phyloP scores from a whole-genome alignment of 2,888 invertebrate genomes.

The Malacosoma neustria region DNA sequence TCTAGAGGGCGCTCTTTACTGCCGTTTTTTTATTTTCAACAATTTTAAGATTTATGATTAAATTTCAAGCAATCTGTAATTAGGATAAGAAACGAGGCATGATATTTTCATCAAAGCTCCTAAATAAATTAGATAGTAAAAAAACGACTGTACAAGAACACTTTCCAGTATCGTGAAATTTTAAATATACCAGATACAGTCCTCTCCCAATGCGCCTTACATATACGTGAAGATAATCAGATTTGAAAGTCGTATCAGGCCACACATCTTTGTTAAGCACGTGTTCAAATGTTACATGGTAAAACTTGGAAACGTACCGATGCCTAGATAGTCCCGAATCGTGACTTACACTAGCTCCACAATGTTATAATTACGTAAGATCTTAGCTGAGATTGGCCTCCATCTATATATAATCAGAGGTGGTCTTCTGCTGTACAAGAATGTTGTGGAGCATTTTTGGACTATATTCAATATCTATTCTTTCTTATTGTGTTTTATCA shows the following conservation, averaged over 20 bases:
- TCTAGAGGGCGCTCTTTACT: too few relatives aligned
- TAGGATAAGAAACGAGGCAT: too few relatives aligned
- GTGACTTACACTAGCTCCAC: conserved; percentile 60
- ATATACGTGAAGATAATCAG: conserved; percentile 56
- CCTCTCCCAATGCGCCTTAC: conserved; percentile 26
- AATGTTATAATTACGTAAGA: conserved; percentile 69
- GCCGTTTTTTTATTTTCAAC: too few relatives aligned
- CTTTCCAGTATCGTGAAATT: too few relatives aligned
- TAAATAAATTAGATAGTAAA: too few relatives aligned
- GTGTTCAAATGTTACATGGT: conserved; percentile 4
- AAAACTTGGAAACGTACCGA: conserved; percentile 19
- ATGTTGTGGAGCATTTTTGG: not conserved
- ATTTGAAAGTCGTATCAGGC: conserved; percentile 27
- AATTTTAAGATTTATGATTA: too few relatives aligned
- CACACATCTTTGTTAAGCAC: not conserved
- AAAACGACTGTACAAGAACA: too few relatives aligned
- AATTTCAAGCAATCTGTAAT: too few relatives aligned
- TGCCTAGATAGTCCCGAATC: conserved; percentile 57
- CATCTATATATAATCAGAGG: conserved; percentile 6
- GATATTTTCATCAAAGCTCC: too few relatives aligned
- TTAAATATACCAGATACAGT: too few relatives aligned
- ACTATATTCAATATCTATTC: too few relatives aligned
- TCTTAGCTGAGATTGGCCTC: conserved; percentile 48
- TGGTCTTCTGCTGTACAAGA: not conserved
- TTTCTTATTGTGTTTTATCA: too few relatives aligned